Evolutionary conservation across 1,140 invertebrate genomes (phyloP), one percentile per base, ranked within the genome.

Genomic region (Zaprionus vittiger): DNA sequence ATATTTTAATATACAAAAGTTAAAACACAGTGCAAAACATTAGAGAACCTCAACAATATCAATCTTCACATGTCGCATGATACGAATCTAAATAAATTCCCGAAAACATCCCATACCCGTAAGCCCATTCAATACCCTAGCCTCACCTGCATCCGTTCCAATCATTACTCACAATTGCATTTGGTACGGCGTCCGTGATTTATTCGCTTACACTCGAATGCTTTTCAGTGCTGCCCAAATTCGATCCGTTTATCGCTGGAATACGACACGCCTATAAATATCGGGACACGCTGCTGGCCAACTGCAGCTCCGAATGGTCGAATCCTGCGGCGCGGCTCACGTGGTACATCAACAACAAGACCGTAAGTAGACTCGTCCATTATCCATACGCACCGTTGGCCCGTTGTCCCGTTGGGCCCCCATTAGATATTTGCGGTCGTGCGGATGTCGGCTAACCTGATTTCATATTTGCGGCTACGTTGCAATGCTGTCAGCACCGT

Each of bases 341-440:
- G 22, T 94, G 94, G 94, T 93, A 93, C 65, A 94, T 94, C 66
- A 94, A 94, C 85, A 84, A 92, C 64, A 90, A 91, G 80, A 91
- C 89, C 70, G 91, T 92, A 83, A 80, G 89, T 85, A 57, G 11
- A 65, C 61, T 67, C 37, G 34, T 37, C 34, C 31, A 72, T 57
- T 55, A 7, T 5, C 22, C 12, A 9, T 15, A 26, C 41, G 60
- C 41, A 62, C 60, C 34, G 37, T 60, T 38, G 57, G 22, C 54
- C 24, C 56, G 31, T 15, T 52, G 22, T 12, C 49, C 9, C 31
- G 9, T 34, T 34, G 31, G 31, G 31, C 31, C 31, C 31, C 56
- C 49, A 77, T 69, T 77, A 60, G 64, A 59, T 56, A 79, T 68
- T 57, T 77, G 38, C 26, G 28, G 56, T 3, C 31, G 11, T 24